phyloP scores from a whole-genome alignment of 2,888 invertebrate genomes.

The Machimus rusticus region DNA sequence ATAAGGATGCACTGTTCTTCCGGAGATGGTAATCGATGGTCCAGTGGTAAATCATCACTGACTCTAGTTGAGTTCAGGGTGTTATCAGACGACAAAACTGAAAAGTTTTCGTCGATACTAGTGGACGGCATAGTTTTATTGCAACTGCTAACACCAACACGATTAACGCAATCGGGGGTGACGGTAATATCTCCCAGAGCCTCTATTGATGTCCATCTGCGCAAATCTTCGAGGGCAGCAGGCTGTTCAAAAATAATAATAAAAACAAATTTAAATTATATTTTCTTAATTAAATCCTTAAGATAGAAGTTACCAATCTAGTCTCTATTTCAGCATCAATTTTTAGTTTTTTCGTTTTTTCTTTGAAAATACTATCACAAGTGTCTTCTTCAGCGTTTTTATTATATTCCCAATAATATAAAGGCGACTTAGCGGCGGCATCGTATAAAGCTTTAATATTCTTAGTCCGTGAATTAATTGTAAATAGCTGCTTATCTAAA shows the following conservation, averaged over 20 bases:
- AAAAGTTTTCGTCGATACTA: neutral
- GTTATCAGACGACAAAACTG: neutral
- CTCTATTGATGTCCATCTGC: conserved; percentile 78
- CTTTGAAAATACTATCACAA: conserved; percentile 57
- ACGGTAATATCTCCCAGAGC: conserved; percentile 84
- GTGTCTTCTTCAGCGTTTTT: neutral
- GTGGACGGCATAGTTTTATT: conserved; percentile 1
- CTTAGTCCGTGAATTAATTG: conserved; percentile 74
- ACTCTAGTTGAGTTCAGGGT: neutral
- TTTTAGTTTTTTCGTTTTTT: conserved; percentile 69
- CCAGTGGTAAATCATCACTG: conserved; percentile 70
- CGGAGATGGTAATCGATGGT: conserved; percentile 86
- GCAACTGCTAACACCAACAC: conserved; percentile 57
- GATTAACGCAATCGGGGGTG: conserved; percentile 78
- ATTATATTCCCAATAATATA: neutral
- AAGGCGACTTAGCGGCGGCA: conserved; percentile 73
- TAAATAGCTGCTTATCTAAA: conserved; percentile 78
- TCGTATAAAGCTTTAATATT: conserved; percentile 81
- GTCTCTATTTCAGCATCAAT: conserved; percentile 88
- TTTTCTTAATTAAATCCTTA: conserved; percentile 49
- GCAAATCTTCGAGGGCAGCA: conserved; percentile 78
- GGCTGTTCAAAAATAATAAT: conserved; percentile 73
- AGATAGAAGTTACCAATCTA: conserved; percentile 74
- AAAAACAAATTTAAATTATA: neutral
- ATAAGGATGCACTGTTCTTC: conserved; percentile 85